phyloP scores from a whole-genome alignment of 2,113 vertebrate genomes.

The Thomomys bottae region DNA sequence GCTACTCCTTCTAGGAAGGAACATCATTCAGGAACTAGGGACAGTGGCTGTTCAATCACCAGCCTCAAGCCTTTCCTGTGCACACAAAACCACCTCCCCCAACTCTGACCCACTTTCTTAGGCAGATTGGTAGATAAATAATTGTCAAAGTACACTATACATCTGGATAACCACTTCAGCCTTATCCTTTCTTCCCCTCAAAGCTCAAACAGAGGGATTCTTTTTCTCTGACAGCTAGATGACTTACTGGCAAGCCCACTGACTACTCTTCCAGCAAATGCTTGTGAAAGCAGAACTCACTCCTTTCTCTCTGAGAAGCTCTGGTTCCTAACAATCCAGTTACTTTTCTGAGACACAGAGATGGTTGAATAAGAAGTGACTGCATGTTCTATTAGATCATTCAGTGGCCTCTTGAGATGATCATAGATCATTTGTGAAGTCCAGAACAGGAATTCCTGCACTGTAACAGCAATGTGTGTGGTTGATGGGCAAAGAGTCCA shows the following conservation, averaged over 20 bases:
- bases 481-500: not conserved
- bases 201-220: not conserved
- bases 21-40: constrained; percentile 16
- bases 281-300: not conserved
- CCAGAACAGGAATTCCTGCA: not conserved
- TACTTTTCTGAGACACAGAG: not conserved
- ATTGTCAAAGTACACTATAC: not conserved
- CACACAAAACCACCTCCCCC: not conserved
- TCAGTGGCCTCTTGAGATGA: not conserved
- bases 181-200: not conserved
- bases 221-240: not conserved
- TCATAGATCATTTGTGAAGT: not conserved
- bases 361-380: not conserved
- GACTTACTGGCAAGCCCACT: not conserved
- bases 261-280: not conserved
- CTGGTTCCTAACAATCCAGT: not conserved
- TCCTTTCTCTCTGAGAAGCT: constrained; percentile 26
- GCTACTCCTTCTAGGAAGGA: constrained; percentile 63
- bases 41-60: not conserved
- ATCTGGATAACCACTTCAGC: not conserved
- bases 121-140: not conserved
- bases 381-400: not conserved
- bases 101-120: not conserved
- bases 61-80: not conserved
- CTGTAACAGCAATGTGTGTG: not conserved